phyloP scores from a whole-genome alignment of 53 echinoderm and acorn worm genomes.

The Luidia sarsii region DNA sequence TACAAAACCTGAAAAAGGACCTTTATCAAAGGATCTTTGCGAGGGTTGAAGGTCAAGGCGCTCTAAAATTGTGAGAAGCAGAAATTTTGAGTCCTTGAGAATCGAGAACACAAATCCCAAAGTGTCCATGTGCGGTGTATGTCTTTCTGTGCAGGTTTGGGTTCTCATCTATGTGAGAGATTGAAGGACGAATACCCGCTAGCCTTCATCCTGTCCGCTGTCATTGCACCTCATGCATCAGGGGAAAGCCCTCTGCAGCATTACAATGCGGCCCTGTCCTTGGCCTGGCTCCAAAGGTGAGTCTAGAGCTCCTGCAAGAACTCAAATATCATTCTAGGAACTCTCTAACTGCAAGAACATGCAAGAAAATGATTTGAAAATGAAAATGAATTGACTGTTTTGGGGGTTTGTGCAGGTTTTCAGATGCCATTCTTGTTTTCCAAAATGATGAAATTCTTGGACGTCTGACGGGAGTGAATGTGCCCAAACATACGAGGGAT shows the following conservation, averaged over 20 bases:
- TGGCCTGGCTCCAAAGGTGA: conserved; percentile 94
- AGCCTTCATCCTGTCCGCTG: conserved; percentile 76
- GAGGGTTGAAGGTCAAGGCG: too few relatives aligned
- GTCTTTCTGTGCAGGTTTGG: conserved; percentile 59
- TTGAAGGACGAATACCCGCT: conserved; percentile 86
- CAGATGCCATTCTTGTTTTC: conserved; percentile 77
- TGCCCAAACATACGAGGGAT: conserved; percentile 43
- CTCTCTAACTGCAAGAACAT: too few relatives aligned
- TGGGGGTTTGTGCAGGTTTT: conserved; percentile 58
- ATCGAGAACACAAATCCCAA: too few relatives aligned
- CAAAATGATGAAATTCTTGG: conserved; percentile 93
- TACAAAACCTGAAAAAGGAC: too few relatives aligned
- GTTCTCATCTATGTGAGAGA: conserved; percentile 72
- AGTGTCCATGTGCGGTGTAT: too few relatives aligned
- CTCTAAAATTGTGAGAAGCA: too few relatives aligned
- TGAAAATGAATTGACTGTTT: too few relatives aligned
- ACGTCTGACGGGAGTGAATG: conserved; percentile 45
- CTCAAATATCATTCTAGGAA: too few relatives aligned
- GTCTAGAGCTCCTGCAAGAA: too few relatives aligned
- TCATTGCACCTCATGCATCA: conserved; percentile 71
- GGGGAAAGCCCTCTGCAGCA: conserved; percentile 97
- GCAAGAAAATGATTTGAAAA: too few relatives aligned
- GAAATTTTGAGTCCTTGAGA: too few relatives aligned
- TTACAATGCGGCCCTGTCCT: conserved; percentile 80
- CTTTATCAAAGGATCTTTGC: too few relatives aligned